Base-by-base conservation (phyloP, 2,888 invertebrate genomes). In the Athalia cordata region DNA sequence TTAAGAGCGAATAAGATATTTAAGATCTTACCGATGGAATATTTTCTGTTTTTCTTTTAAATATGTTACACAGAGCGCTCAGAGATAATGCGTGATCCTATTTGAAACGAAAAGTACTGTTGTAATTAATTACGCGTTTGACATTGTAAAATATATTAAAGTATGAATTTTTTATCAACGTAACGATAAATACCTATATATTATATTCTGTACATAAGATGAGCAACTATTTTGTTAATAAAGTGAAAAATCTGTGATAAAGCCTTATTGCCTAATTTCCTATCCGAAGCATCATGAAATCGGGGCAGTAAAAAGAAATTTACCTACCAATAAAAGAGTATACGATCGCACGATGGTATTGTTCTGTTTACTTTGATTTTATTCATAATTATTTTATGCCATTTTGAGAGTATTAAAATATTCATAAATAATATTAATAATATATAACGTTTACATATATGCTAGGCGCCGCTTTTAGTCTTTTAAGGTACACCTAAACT, bases 391-490 rank as follows among this genome's bases (percentile, higher is more conserved):
- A 75, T 29, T 77, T 85, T 84, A 83, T 84, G 82, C 83, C 82
- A 82, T 84, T 82, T 85, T 82, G 81, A 83, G 84, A 87, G 86
- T 86, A 87, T 85, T 89, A 86, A 88, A 88, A 86, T 86, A 87
- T 85, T 85, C 88, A 89, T 89, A 88, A 89, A 89, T 89, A 89
- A 87, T 86, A 87, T 85, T 86, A 85, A 84, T 86, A 83, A 84
- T 83, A 75, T 72, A 84, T 85, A 85, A 86, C 88, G 84, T 84
- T 87, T 84, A 87, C 82, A 84, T 72, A 67, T 85, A 85, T 78
- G 83, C 83, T 85, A 87, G 85, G 87, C 86, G 86, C 87, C 82
- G 84, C 85, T 83, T 86, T 86, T 87, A 88, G 87, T 87, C 86
- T 86, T 88, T 86, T 81, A 84, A 85, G 81, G 83, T 87, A 87